A percentile compares a stretch with the other conserved stretches of the same genome.
Conservation (phyloP, 2,888 invertebrate genomes). For the Laspeyria flexula region DNA sequence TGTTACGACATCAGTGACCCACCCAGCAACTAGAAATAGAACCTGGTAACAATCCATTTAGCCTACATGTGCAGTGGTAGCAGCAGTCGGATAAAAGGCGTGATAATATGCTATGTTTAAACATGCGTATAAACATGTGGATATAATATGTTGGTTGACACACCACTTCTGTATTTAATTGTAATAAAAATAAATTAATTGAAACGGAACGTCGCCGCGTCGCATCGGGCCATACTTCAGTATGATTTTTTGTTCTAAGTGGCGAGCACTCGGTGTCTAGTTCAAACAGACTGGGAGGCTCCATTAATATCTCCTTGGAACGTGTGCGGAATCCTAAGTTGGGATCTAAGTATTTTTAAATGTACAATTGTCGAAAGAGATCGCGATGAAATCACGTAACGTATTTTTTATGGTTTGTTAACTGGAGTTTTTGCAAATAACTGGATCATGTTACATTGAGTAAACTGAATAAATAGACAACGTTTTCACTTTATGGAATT, state of each 20-base stretch:
- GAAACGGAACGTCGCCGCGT: constrained; percentile 9
- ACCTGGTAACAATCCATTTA: too few species aligned
- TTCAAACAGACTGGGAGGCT: constrained; percentile 50
- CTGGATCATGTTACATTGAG: background rate
- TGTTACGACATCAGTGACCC: too few species aligned
- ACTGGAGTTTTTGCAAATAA: constrained; percentile 11
- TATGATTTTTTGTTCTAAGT: constrained; percentile 32
- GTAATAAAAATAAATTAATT: constrained; percentile 18
- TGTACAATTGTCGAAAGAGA: constrained; percentile 42
- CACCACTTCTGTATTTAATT: constrained; percentile 11
- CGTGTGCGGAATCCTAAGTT: constrained; percentile 59
- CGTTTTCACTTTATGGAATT: too few species aligned
- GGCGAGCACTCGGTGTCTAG: constrained; percentile 33
- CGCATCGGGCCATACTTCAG: constrained; percentile 13
- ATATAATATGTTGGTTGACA: constrained; percentile 2
- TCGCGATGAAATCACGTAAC: constrained; percentile 34
- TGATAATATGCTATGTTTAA: too few species aligned
- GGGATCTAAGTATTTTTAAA: constrained; percentile 53
- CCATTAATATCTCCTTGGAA: constrained; percentile 58
- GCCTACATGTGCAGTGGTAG: too few species aligned
- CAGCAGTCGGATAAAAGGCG: too few species aligned
- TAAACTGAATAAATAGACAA: background rate
- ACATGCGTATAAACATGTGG: background rate
- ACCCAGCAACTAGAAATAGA: too few species aligned
- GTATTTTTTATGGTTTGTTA: constrained; percentile 34